phyloP scores from a whole-genome alignment of 2,888 invertebrate species.

The Apantesis nais region DNA sequence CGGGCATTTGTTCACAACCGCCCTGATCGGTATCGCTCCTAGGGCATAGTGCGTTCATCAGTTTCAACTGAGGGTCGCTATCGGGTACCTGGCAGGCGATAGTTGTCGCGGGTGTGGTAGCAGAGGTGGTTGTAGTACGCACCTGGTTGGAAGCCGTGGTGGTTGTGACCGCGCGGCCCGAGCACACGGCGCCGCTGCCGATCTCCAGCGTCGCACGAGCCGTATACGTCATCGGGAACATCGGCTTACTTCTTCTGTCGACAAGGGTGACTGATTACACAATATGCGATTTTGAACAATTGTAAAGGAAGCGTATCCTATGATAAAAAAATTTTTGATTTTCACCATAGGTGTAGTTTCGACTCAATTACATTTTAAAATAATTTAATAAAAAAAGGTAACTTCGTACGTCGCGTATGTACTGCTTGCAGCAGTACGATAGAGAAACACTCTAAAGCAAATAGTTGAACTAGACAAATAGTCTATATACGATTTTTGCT shows the following conservation, averaged over 20 bases:
- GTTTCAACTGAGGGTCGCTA: constrained; percentile 40
- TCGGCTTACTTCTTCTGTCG: constrained; percentile 78
- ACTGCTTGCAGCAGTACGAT: not conserved
- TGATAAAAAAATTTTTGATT: not conserved
- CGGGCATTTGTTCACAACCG: constrained; percentile 43
- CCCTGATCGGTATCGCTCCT: constrained; percentile 30
- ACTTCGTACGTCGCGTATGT: not conserved
- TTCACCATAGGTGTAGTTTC: not conserved
- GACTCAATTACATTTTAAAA: no score
- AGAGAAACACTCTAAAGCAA: not conserved
- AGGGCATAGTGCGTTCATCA: constrained; percentile 52
- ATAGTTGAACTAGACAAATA: not conserved
- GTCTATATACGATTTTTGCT: no score
- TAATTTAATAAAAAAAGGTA: not conserved
- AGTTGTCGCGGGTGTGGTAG: constrained; percentile 14
- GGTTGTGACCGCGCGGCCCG: constrained; percentile 84
- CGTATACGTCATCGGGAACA: constrained; percentile 82
- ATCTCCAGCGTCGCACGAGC: constrained; percentile 83
- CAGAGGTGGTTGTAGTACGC: constrained; percentile 67
- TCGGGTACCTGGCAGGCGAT: constrained; percentile 22
- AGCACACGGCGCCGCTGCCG: constrained; percentile 79
- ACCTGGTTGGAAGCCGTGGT: constrained; percentile 84
- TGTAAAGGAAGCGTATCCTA: not conserved
- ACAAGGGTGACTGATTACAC: constrained; percentile 46
- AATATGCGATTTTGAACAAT: constrained; percentile 20